Base-by-base conservation (phyloP, 2,113 vertebrate species). In the Agapornis roseicollis region DNA sequence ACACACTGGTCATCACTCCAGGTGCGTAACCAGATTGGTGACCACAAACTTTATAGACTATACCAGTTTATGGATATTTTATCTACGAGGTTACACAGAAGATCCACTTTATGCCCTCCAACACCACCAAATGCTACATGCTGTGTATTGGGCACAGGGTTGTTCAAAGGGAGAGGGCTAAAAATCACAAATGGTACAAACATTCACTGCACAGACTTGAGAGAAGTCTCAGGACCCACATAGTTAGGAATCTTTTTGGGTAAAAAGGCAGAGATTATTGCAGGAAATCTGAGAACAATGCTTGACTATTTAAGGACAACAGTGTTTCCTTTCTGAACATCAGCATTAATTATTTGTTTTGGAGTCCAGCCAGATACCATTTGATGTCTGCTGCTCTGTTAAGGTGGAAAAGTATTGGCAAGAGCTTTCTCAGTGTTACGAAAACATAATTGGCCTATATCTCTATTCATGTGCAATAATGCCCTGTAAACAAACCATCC, bases 251-350 rank as follows among this genome's bases (percentile, higher is more conserved):
- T 61, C 56, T 89, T 93, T 94, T 60, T 2, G 70, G 91, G 77
- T 84, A 87, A 97, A 93, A 94, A 93, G 89, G 84, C 70, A 76
- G 56, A 79, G 52, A 87, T 96, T 92, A 85, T 87, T 92, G 52
- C 91, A 92, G 96, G 95, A 97, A 97, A 84, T n/a, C 85, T 78
- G 90, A 96, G 93, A 96, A 96, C 94, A 97, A 96, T 96, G 93
- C 85, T 64, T 88, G 89, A 89, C 95, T 96, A 96, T 95, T 97
- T 95, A 94, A 93, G 94, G 94, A 97, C 91, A 94, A 81, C 91
- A 87, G 73, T 2, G 5, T 80, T 97, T 97, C 95, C 95, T 95
- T 90, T 96, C 80, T 90, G 91, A 96, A 90, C 90, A 95, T 90
- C 94, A 93, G 85, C 79, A 93, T 81, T 91, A 93, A 85, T 88